A percentile compares a stretch with the other conserved stretches of the same genome.
phyloP scores from a whole-genome alignment of 2,888 invertebrate species.

The Hartigia nigra region DNA sequence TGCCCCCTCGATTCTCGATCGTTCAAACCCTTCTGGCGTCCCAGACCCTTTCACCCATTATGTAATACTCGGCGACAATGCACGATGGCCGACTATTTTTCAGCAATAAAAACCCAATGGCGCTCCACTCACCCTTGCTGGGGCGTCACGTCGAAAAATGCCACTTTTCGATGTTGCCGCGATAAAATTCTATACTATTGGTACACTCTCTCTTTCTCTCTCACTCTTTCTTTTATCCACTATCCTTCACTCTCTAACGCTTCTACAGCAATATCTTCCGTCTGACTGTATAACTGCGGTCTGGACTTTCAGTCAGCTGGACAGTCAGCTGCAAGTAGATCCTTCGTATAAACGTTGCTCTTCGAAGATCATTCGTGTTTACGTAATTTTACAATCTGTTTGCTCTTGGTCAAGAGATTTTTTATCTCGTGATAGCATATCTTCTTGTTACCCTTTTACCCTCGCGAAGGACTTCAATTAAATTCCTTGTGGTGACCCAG shows the following conservation, averaged over 20 bases:
- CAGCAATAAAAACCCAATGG: constrained; percentile 53
- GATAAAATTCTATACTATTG: neutral
- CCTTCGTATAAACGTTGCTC: neutral
- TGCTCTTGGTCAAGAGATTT: neutral
- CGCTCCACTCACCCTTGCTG: constrained; percentile 13
- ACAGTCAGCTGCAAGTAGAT: neutral
- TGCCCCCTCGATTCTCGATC: constrained; percentile 6
- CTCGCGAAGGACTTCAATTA: constrained; percentile 35
- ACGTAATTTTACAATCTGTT: neutral
- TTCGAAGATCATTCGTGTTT: neutral
- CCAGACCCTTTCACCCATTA: constrained; percentile 13
- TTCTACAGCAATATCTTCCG: neutral
- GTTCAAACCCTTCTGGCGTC: neutral
- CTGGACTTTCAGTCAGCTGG: neutral
- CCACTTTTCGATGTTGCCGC: constrained; percentile 25
- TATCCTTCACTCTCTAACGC: constrained; percentile 12
- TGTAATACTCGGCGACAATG: neutral
- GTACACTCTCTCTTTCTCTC: neutral
- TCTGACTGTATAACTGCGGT: neutral
- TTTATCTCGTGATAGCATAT: neutral
- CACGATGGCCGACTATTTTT: constrained; percentile 41
- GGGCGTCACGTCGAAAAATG: constrained; percentile 44
- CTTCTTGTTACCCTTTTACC: neutral
- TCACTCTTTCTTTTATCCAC: neutral
- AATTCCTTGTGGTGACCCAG: constrained; percentile 27